These are phyloP conservation scores for Diplogasteroides magnus DNA, from an alignment of 1,140 invertebrate species.

Conservation along the genomic window DNA sequence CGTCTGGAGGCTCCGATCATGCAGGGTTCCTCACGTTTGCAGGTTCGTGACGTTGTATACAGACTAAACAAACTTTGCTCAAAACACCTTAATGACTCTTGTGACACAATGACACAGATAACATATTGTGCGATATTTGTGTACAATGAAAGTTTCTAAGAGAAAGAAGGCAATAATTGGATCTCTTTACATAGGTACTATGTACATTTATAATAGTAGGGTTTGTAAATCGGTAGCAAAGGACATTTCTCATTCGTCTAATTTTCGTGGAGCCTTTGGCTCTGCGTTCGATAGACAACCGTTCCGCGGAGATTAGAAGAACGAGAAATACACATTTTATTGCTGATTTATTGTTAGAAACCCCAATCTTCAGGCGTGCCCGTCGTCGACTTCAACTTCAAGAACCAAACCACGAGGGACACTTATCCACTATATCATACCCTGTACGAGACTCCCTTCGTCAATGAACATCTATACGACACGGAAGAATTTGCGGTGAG, in stretches of 20 bases:
- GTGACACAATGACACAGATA: no score
- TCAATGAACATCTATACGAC: conserved; percentile 54
- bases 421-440: conserved; percentile 58
- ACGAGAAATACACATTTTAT: no score
- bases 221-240: no score
- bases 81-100: no score
- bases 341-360: no score
- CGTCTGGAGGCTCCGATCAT: conserved; percentile 56
- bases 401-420: conserved; percentile 17
- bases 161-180: background rate
- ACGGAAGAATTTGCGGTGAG: conserved; percentile 19
- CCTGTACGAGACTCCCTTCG: conserved; percentile 56
- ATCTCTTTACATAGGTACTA: background rate
- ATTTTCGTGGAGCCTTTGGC: no score
- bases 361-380: conserved; percentile 34
- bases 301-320: background rate
- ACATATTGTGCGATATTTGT: no score
- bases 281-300: background rate
- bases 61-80: no score
- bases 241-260: no score
- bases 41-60: no score
- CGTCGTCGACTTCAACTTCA: conserved; percentile 41
- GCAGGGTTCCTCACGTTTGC: conserved; percentile 51
- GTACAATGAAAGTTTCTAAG: no score
- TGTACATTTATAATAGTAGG: no score